Base-by-base conservation (phyloP, 2,797 vertebrate species). In the Emys orbicularis region DNA sequence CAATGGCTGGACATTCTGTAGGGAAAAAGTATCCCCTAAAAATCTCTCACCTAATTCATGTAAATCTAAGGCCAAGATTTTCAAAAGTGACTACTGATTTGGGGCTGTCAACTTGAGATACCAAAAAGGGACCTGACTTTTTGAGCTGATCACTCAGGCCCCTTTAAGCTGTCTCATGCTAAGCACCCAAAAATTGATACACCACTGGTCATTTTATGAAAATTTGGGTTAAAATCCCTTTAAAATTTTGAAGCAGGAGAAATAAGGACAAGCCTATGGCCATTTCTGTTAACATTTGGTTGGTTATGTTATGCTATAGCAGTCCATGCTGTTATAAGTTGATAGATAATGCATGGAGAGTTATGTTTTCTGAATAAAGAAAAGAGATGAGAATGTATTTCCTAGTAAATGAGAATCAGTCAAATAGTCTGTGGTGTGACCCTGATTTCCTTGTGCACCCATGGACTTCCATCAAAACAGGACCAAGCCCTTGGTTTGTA, bases 401-500 rank as follows among this genome's bases (percentile, higher is more conserved):
- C 68, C 83, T 81, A 88, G 84, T 87, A 61, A 93, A 86, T 92
- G 2, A 80, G 29, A 37, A 85, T 83, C 44, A 87, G 68, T 89
- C 65, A 88, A 77, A 88, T 61, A 77, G 27, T 47, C 59, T 76
- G 47, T 41, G 57, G n/a, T 37, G 25, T 34, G 2, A 12, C 53
- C 82, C 68, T 31, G n/a, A 79, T 87, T 72, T 65, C 87, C 50
- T 81, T 50, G 29, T 65, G 41, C 90, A 85, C 68, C 5, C 41
- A 81, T 47, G 29, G 72, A 41, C n/a, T 89, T 82, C 72, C 72
- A 81, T 91, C 90, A 79, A 94, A 84, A 54, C 1, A 3, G 57
- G 87, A 83, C 49, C 54, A 65, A 91, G 49, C 86, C 56, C 79
- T 90, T 84, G 47, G 37, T 34, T 88, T 93, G 49, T 87, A 96